These are phyloP conservation scores for Cosmia pyralina DNA, from an alignment of 2,888 invertebrate genomes.

Conservation along the genomic window DNA sequence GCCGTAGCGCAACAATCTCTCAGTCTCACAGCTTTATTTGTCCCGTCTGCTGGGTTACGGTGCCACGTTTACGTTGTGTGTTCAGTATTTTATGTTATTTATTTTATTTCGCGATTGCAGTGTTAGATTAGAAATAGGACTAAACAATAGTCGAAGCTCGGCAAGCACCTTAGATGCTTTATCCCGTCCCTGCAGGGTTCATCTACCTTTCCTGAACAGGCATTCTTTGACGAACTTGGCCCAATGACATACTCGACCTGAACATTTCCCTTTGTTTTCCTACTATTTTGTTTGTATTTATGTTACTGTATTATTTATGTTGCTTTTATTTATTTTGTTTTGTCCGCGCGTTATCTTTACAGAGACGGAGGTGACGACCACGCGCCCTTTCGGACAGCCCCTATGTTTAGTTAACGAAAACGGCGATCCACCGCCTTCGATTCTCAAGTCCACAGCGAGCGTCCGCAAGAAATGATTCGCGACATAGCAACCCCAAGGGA, in stretches of 20 bases:
- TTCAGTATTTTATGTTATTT: conserved; percentile 81
- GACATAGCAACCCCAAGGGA: conserved; percentile 72
- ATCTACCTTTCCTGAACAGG: conserved; percentile 71
- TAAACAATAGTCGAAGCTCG: conserved; percentile 84
- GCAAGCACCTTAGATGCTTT: conserved; percentile 85
- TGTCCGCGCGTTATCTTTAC: conserved; percentile 84
- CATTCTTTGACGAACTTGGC: conserved; percentile 65
- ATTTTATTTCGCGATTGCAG: conserved; percentile 84
- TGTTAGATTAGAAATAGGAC: conserved; percentile 86
- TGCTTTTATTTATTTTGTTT: conserved; percentile 83
- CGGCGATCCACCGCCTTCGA: conserved; percentile 88
- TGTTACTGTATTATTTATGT: conserved; percentile 67
- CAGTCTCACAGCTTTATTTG: conserved; percentile 87
- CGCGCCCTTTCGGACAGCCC: conserved; percentile 95
- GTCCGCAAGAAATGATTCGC: conserved; percentile 88
- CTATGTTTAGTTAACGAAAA: conserved; percentile 92
- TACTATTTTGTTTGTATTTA: conserved; percentile 68
- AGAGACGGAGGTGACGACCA: conserved; percentile 90
- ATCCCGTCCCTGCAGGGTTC: conserved; percentile 80
- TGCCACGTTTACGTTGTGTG: conserved; percentile 87
- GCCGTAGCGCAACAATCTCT: conserved; percentile 86
- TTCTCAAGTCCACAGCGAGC: conserved; percentile 88
- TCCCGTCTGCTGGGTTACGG: conserved; percentile 85
- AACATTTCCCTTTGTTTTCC: conserved; percentile 65
- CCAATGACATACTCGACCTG: conserved; percentile 59